phyloP scores from a whole-genome alignment of 1,140 invertebrate species.

The Zaprionus kolodkinae region DNA sequence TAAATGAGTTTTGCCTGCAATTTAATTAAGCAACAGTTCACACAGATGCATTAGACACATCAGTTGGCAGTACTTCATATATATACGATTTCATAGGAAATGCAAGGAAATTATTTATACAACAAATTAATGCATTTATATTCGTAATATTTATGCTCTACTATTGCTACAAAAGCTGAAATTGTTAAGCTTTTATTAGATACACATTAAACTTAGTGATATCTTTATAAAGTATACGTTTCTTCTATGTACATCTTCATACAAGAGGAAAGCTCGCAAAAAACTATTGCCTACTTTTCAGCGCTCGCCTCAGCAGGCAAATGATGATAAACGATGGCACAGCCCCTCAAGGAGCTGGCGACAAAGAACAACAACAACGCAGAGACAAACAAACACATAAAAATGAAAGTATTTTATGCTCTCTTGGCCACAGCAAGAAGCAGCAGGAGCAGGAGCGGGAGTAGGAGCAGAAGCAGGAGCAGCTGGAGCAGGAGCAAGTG shows the following conservation, averaged over 20 bases:
- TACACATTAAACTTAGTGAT: background rate
- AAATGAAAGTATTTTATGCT: conserved; percentile 31
- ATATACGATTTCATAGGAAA: too few species aligned
- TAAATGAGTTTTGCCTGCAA: conserved; percentile 15
- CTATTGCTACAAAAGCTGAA: too few species aligned
- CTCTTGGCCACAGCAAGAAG: conserved; percentile 7
- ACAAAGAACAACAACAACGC: background rate
- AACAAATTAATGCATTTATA: too few species aligned
- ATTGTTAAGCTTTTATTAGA: too few species aligned
- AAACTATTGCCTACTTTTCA: conserved; percentile 23
- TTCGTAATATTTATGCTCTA: too few species aligned
- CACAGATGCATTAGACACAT: background rate
- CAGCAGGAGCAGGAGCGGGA: too few species aligned
- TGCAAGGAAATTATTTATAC: too few species aligned
- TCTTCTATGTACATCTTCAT: background rate
- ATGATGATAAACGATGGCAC: conserved; percentile 38
- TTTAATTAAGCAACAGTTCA: conserved; percentile 19
- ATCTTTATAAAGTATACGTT: background rate
- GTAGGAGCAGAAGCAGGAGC: too few species aligned
- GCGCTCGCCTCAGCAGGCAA: conserved; percentile 2
- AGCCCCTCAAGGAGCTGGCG: background rate
- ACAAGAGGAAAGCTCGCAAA: background rate
- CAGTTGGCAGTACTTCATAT: background rate
- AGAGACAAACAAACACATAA: conserved; percentile 11
- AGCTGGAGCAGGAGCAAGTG: conserved; percentile 37